Evolutionary conservation across 2,113 vertebrate species (phyloP).

Genomic region (Sorex fumeus): DNA sequence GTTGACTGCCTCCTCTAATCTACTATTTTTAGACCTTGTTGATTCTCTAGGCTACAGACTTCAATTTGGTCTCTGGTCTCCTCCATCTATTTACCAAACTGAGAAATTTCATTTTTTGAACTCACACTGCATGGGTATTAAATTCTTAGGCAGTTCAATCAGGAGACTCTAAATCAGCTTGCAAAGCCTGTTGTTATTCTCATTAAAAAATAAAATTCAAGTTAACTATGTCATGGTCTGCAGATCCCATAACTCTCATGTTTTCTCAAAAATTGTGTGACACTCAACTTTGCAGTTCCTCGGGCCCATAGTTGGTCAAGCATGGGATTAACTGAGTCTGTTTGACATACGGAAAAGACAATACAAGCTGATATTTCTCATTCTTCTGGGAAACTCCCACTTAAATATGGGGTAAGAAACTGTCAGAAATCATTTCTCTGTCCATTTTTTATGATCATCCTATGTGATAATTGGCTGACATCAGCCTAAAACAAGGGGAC

Average conservation of each 20-base stretch:
- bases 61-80: slow-evolving; percentile 80
- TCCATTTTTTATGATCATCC: slow-evolving; percentile 75
- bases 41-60: slow-evolving; percentile 85
- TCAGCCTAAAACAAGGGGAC: slow-evolving; percentile 55
- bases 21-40: slow-evolving; percentile 85
- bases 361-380: slow-evolving; percentile 70
- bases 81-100: slow-evolving; percentile 78
- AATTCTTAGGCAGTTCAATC: slow-evolving; percentile 65
- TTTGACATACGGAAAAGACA: slow-evolving; percentile 76
- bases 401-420: slow-evolving; percentile 43
- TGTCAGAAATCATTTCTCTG: slow-evolving; percentile 62
- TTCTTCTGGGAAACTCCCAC: slow-evolving; percentile 68
- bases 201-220: slow-evolving; percentile 73
- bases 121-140: slow-evolving; percentile 62
- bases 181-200: slow-evolving; percentile 62
- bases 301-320: slow-evolving; percentile 49
- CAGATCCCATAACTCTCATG: slow-evolving; percentile 40
- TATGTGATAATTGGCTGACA: slow-evolving; percentile 64
- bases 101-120: slow-evolving; percentile 79
- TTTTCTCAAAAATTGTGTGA: slow-evolving; percentile 55
- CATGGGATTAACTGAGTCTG: slow-evolving; percentile 73
- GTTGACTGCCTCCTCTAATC: slow-evolving; percentile 84
- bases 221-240: slow-evolving; percentile 68
- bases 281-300: neutral
- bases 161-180: slow-evolving; percentile 69